These are phyloP conservation scores for Clusia tigrina DNA, from an alignment of 2,888 invertebrate species.

Conservation along the genomic window DNA sequence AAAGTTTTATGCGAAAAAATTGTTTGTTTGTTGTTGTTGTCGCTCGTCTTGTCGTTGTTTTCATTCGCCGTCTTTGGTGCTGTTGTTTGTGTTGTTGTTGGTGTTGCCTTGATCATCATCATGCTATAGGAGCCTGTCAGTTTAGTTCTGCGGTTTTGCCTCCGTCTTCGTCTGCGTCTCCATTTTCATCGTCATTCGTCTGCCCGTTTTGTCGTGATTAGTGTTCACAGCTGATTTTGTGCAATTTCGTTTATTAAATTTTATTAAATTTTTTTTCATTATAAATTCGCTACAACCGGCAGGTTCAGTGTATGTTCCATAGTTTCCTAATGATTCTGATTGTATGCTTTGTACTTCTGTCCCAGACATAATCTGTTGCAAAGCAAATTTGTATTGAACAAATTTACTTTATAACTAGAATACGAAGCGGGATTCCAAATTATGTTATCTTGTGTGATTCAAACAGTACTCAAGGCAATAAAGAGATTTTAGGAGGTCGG, in stretches of 20 bases:
- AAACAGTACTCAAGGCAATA: too few species aligned
- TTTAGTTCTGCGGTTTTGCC: neutral
- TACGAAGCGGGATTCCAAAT: too few species aligned
- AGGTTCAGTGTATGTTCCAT: constrained; percentile 31
- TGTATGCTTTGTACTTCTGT: neutral
- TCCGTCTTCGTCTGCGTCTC: constrained; percentile 20
- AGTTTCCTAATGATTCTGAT: neutral
- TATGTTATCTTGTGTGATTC: too few species aligned
- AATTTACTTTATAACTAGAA: too few species aligned
- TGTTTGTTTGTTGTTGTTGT: constrained; percentile 4
- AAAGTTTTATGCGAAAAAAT: constrained; percentile 53
- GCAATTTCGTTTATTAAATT: constrained; percentile 25
- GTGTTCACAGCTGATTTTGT: constrained; percentile 39
- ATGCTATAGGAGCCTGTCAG: neutral
- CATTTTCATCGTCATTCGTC: constrained; percentile 36
- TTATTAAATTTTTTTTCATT: neutral
- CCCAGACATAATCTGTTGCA: too few species aligned
- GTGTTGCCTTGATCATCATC: constrained; percentile 6
- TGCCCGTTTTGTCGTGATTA: neutral
- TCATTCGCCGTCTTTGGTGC: constrained; percentile 5
- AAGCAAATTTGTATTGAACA: too few species aligned
- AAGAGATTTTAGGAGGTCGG: too few species aligned
- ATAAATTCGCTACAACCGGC: constrained; percentile 35
- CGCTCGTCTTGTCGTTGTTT: constrained; percentile 11
- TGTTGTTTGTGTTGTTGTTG: constrained; percentile 17